Evolutionary conservation across 2,797 vertebrate species (phyloP).

Genomic region (Sarcoramphus papa): DNA sequence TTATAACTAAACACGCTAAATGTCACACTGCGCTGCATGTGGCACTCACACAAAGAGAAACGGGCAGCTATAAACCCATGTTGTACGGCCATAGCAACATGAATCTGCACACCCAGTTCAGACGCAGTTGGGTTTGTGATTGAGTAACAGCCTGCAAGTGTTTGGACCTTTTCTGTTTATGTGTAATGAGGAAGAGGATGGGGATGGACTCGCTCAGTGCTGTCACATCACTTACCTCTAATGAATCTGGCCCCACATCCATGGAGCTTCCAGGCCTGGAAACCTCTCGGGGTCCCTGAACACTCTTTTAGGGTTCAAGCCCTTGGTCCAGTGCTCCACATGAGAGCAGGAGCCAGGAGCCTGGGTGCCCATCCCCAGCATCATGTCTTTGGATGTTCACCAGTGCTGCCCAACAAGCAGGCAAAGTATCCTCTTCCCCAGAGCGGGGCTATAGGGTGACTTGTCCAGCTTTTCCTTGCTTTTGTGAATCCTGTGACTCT

Average conservation of each 20-base stretch:
- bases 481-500: neutral
- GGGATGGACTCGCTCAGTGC: neutral
- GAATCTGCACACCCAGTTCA: neutral
- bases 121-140: neutral
- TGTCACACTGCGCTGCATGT: neutral
- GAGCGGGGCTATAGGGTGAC: neutral
- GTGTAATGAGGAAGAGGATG: neutral
- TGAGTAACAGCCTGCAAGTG: neutral
- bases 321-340: accelerated
- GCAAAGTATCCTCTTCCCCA: neutral
- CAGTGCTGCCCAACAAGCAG: neutral
- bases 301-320: neutral
- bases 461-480: neutral
- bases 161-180: neutral
- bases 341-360: neutral
- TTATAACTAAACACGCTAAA: neutral
- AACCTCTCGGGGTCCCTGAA: neutral
- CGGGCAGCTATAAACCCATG: neutral
- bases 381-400: accelerated
- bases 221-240: neutral
- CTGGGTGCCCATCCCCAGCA: neutral
- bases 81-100: accelerated
- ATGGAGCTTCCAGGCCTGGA: neutral
- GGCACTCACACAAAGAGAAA: constrained; percentile 4
- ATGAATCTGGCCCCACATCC: neutral